Evolutionary conservation across 2,888 invertebrate genomes (phyloP).

Genomic region (Griposia aprilina): DNA sequence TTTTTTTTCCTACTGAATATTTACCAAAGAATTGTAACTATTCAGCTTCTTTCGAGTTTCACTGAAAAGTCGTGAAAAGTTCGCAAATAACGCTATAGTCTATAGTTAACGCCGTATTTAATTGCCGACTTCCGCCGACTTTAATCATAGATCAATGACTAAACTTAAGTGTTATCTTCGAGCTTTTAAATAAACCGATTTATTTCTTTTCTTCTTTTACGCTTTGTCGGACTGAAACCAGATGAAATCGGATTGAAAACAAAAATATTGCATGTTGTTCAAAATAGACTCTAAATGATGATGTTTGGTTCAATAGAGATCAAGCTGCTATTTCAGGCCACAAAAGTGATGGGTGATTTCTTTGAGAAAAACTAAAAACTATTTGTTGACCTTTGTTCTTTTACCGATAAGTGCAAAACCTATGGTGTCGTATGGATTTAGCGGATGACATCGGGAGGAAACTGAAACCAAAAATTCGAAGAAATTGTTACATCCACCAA

Average conservation of each 20-base stretch:
- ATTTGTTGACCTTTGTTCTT: not conserved
- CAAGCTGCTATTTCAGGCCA: not conserved
- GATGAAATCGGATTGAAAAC: conserved; percentile 17
- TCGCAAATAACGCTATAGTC: conserved; percentile 23
- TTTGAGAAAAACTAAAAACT: not conserved
- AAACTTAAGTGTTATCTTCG: conserved; percentile 53
- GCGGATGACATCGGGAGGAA: not conserved
- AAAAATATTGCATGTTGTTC: not conserved
- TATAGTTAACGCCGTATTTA: conserved; percentile 49
- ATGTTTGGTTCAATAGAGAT: not conserved
- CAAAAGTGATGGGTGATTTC: not conserved
- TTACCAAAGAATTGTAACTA: not conserved
- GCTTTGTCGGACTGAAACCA: conserved; percentile 28
- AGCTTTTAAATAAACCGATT: conserved; percentile 36
- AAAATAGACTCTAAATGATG: not conserved
- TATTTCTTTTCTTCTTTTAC: conserved; percentile 42
- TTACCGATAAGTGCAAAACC: not conserved
- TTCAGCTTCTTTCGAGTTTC: conserved; percentile 6
- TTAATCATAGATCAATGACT: conserved; percentile 50
- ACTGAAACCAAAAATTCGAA: not conserved
- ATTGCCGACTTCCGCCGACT: conserved; percentile 47
- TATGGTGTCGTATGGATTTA: not conserved
- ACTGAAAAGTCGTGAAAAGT: conserved; percentile 27
- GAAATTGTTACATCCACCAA: no score
- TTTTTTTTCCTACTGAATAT: not conserved